A percentile compares a stretch with the other conserved stretches of the same genome.
Conservation (phyloP, 2,888 invertebrate species). For the Nowickia ferox region DNA sequence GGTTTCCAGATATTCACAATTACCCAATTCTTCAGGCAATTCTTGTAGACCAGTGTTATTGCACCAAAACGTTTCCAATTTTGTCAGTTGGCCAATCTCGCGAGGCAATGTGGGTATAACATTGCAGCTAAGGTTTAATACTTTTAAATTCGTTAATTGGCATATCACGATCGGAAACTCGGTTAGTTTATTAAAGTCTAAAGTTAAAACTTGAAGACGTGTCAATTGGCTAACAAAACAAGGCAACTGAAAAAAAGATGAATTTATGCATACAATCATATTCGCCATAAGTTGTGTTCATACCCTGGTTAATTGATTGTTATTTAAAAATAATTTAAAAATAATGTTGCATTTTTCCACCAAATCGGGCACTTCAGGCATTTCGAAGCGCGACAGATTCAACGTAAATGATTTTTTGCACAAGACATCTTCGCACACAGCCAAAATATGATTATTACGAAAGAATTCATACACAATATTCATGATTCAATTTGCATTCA, state of each 20-base stretch:
- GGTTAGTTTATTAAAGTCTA: slow-evolving; percentile 87
- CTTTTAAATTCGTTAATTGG: slow-evolving; percentile 85
- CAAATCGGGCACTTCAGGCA: slow-evolving; percentile 85
- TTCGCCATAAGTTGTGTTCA: not conserved
- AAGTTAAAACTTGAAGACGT: slow-evolving; percentile 86
- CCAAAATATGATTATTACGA: slow-evolving; percentile 87
- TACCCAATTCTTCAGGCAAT: slow-evolving; percentile 86
- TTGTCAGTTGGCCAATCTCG: slow-evolving; percentile 85
- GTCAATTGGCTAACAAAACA: slow-evolving; percentile 84
- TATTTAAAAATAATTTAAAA: slow-evolving; percentile 86
- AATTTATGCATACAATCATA: not conserved
- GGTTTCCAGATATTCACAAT: slow-evolving; percentile 86
- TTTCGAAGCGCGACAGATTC: slow-evolving; percentile 87
- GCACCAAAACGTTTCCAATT: slow-evolving; percentile 88
- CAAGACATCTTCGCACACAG: slow-evolving; percentile 87
- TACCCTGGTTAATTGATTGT: slow-evolving; percentile 85
- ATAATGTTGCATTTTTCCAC: slow-evolving; percentile 85
- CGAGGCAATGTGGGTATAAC: slow-evolving; percentile 85
- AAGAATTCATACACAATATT: slow-evolving; percentile 87
- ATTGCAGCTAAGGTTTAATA: slow-evolving; percentile 88
- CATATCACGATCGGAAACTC: slow-evolving; percentile 86
- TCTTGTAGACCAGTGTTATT: slow-evolving; percentile 85
- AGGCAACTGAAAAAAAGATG: slow-evolving; percentile 79
- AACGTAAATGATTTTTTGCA: slow-evolving; percentile 85
- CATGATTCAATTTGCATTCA: slow-evolving; percentile 56